Percentiles rank a stretch among this genome's conserved stretches.
Conservation (phyloP, 2,113 vertebrate genomes). For the Prunella fulvescens region DNA sequence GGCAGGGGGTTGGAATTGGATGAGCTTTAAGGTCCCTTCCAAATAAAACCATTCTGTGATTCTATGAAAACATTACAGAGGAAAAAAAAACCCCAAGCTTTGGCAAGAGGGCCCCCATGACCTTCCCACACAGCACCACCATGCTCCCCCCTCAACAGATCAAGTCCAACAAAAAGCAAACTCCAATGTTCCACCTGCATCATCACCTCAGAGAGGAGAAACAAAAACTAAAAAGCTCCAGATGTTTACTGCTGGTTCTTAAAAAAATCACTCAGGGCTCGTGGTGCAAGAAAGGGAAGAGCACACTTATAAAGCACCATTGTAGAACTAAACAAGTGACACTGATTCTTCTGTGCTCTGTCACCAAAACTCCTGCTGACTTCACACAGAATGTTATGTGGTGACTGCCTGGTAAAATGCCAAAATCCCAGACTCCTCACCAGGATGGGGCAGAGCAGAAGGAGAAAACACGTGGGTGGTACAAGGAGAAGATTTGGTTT, state of each 20-base stretch:
- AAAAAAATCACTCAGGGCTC: background rate
- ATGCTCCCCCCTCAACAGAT: background rate
- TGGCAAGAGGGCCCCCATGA: background rate
- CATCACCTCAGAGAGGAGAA: background rate
- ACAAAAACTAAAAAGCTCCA: background rate
- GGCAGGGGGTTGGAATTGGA: background rate
- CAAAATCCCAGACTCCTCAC: background rate
- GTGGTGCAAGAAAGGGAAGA: background rate
- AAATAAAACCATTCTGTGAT: background rate
- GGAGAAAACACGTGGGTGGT: rapidly evolving
- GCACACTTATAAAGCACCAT: background rate
- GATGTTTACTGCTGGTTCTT: background rate
- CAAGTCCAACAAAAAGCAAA: background rate
- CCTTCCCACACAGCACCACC: background rate
- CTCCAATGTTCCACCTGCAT: background rate
- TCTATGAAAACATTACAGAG: background rate
- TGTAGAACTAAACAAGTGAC: background rate
- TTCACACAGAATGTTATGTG: background rate
- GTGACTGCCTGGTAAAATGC: background rate
- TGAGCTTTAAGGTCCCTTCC: background rate
- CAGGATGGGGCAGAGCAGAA: rapidly evolving
- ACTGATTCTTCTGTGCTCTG: background rate
- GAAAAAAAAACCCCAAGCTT: background rate
- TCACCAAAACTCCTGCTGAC: background rate
- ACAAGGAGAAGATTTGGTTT: background rate